phyloP scores from a whole-genome alignment of 1,140 invertebrate genomes.

The Drosophila ironensis region DNA sequence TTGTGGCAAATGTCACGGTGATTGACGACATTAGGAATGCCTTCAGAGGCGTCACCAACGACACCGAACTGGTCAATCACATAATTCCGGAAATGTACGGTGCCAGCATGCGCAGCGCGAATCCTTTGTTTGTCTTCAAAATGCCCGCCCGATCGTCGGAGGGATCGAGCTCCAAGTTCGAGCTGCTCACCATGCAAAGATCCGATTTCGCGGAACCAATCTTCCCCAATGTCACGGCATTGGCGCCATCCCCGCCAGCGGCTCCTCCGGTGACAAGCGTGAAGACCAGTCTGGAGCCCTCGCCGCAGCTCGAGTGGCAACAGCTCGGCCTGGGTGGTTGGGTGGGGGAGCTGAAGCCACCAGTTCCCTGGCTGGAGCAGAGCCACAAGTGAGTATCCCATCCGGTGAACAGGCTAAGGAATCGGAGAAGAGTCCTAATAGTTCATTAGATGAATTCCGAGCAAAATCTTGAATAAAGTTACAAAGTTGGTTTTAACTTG shows the following conservation, averaged over 20 bases:
- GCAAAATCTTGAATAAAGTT: no score
- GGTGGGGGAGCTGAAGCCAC: conserved; percentile 54
- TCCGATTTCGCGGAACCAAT: conserved; percentile 64
- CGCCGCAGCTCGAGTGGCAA: conserved; percentile 35
- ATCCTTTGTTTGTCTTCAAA: conserved; percentile 68
- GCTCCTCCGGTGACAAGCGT: conserved; percentile 29
- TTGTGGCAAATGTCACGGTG: conserved; percentile 34
- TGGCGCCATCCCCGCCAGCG: background rate
- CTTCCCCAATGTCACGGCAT: conserved; percentile 67
- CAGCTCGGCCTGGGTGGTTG: conserved; percentile 69
- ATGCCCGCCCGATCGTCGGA: conserved; percentile 49
- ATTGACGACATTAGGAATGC: conserved; percentile 68
- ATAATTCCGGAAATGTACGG: conserved; percentile 76
- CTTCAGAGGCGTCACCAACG: conserved; percentile 69
- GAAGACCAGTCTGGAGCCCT: conserved; percentile 18
- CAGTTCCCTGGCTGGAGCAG: conserved; percentile 34
- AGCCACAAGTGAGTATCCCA: conserved; percentile 41
- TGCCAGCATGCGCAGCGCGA: conserved; percentile 40
- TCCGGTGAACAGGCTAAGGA: no score
- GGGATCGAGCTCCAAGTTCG: conserved; percentile 10
- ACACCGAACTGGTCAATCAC: conserved; percentile 55
- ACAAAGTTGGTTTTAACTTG: no score
- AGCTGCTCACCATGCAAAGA: conserved; percentile 59
- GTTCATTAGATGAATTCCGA: no score
- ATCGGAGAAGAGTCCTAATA: no score